Evolutionary conservation across 2,888 invertebrate genomes (phyloP), one percentile per base, ranked within the genome.

Genomic region (Rapana venosa): DNA sequence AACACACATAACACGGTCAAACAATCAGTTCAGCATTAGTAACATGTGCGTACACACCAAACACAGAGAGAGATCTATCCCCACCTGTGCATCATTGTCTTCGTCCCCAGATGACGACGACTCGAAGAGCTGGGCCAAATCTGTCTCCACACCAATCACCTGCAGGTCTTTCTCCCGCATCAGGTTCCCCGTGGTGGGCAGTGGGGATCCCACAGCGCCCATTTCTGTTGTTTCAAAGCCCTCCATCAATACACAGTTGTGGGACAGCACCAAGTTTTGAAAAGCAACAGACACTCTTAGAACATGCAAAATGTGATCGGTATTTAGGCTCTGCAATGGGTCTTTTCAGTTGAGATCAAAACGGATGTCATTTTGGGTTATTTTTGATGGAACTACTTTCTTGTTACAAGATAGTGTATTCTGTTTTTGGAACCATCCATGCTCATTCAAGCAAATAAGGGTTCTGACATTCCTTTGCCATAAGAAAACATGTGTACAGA

Each of bases 41-140:
- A 61, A 61, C 20, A 61, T 15, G 22, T 22, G 22, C 15, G 32
- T 15, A 32, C 77, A 79, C 15, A 79, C 13, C 30, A 20, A 81
- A 81, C 13, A 83, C n/a, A 85, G 4, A 85, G 20, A 58, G 17
- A 85, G n/a, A 13, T 81, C 35, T 11, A 81, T 47, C 47, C 94
- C 97, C 97, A 98, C 98, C 96, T 98, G 97, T 97, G 98, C 98
- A 96, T 98, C 98, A 95, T 98, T 98, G 96, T 98, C 98, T 91
- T 98, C 98, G 95, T 98, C 91, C 30, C 87, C 91, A 20, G 90
- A 90, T 11, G 92, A 92, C 35, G 91, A 91, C 6, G 92, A 92
- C 81, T 98, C 98, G 96, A 99, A 99, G 95, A 99, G 98, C 96
- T 99, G 98, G 95, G 99, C 99, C 93, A 99, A 97, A 96, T 99